Evolutionary conservation across 2,113 vertebrate genomes (phyloP).

Genomic region (Speoplatyrhinus poulsoni): DNA sequence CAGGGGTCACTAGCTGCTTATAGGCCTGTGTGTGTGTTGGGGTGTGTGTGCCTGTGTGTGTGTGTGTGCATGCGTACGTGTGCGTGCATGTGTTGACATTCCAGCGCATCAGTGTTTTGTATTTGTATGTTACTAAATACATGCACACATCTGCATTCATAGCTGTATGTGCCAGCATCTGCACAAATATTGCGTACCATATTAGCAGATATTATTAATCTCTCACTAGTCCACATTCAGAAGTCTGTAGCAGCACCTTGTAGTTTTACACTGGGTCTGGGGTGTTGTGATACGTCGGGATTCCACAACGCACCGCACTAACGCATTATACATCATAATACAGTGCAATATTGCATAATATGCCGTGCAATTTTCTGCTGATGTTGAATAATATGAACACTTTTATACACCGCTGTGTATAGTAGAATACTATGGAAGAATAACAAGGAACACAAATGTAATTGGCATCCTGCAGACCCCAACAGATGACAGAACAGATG

Average conservation of each 20-base stretch:
- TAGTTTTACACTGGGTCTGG: constrained; percentile 27
- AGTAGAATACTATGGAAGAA: neutral
- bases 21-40: constrained; percentile 4
- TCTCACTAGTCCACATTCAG: constrained; percentile 28
- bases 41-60: neutral
- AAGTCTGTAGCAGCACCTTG: constrained; percentile 6
- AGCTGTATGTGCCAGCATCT: constrained; percentile 15
- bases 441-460: neutral
- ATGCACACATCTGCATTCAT: constrained; percentile 7
- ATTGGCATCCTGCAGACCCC: neutral
- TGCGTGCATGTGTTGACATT: no score
- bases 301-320: no score
- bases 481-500: neutral
- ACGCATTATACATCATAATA: no score
- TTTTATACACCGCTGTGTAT: neutral
- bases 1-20: constrained; percentile 62
- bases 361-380: no score
- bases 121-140: neutral
- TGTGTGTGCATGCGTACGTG: neutral
- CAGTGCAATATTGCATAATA: no score
- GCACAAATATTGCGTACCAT: constrained; percentile 24
- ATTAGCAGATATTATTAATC: constrained; percentile 41
- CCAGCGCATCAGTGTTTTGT: neutral
- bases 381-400: neutral
- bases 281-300: constrained; percentile 20